These are phyloP conservation scores for Thymallus thymallus DNA, from an alignment of 2,113 vertebrate genomes.

Conservation along the genomic window DNA sequence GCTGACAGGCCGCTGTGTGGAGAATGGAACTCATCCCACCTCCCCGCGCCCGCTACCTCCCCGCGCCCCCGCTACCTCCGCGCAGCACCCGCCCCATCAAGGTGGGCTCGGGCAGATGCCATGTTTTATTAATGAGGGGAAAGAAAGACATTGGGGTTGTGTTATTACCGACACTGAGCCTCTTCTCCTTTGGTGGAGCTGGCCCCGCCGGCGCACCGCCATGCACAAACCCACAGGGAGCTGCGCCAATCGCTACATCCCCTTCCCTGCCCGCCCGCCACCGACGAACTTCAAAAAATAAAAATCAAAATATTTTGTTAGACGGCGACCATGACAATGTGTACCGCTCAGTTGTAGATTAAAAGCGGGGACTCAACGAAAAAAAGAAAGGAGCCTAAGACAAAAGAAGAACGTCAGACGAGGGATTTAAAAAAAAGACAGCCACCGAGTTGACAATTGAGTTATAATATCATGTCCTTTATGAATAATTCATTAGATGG, in stretches of 20 bases:
- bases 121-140: constrained; percentile 69
- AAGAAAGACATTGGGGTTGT: constrained; percentile 60
- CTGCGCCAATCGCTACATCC: constrained; percentile 35
- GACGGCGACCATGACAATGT: constrained; percentile 54
- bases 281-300: constrained; percentile 55
- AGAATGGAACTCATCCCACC: constrained; percentile 46
- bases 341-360: constrained; percentile 66
- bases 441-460: constrained; percentile 70
- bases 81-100: constrained; percentile 44
- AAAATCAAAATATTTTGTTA: constrained; percentile 60
- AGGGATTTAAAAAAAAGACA: constrained; percentile 54
- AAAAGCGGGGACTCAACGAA: constrained; percentile 52
- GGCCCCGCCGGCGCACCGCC: constrained; percentile 18
- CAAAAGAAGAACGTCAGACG: constrained; percentile 55
- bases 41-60: constrained; percentile 55
- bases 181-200: constrained; percentile 44
- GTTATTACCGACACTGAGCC: constrained; percentile 62
- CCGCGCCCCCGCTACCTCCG: constrained; percentile 59
- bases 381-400: constrained; percentile 42
- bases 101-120: constrained; percentile 60
- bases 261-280: constrained; percentile 36
- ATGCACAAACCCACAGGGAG: constrained; percentile 60
- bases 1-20: constrained; percentile 45
- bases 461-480: constrained; percentile 77
- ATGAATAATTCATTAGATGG: constrained; percentile 80